Conservation (phyloP, 2,797 vertebrate genomes). For the Streptopelia turtur region DNA sequence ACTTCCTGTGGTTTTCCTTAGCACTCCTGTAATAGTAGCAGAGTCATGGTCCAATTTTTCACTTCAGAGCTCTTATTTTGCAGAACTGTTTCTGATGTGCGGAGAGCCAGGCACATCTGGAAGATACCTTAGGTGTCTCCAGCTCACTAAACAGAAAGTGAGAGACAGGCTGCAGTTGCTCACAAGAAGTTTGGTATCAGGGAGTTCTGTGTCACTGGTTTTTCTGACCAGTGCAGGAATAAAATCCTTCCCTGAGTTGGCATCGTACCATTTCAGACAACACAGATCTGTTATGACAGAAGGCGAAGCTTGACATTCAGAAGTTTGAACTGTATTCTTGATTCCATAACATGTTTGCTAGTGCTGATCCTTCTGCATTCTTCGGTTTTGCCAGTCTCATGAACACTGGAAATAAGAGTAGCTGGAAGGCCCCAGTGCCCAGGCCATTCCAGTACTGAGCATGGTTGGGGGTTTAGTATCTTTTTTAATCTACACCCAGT, state of each 20-base stretch:
- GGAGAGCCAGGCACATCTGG: rapidly evolving
- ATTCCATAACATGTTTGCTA: not conserved
- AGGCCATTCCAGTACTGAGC: rapidly evolving
- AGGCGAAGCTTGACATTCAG: not conserved
- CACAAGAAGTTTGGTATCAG: not conserved
- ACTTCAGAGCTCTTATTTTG: not conserved
- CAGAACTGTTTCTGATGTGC: not conserved
- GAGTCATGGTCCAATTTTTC: not conserved
- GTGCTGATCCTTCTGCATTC: not conserved
- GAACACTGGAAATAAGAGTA: not conserved
- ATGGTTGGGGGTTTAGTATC: rapidly evolving
- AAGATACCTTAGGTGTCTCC: not conserved
- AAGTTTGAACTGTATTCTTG: not conserved
- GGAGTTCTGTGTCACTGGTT: not conserved
- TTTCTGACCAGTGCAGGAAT: not conserved
- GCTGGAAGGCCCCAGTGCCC: not conserved
- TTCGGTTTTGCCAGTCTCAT: not conserved
- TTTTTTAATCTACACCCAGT: not conserved
- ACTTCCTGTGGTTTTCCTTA: not conserved
- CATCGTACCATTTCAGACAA: not conserved
- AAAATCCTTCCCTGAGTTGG: not conserved
- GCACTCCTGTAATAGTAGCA: not conserved
- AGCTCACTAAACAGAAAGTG: not conserved
- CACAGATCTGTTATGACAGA: not conserved
- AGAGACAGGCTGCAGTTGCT: not conserved